Evolutionary conservation across 2,113 vertebrate species (phyloP).

Genomic region (Platichthys flesus): DNA sequence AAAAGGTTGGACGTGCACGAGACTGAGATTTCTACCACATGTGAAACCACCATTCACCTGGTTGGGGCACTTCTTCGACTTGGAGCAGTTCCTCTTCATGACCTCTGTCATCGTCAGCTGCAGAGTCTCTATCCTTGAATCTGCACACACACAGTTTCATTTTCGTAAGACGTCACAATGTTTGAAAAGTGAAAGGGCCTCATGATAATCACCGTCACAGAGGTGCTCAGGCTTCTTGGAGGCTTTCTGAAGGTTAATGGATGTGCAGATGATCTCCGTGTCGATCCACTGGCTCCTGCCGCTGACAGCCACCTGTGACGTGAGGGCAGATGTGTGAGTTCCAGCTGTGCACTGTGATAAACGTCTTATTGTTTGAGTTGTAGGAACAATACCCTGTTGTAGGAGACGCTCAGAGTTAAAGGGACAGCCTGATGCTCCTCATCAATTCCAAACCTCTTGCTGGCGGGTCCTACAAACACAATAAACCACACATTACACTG

Average conservation of each 20-base stretch:
- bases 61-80: conserved; percentile 92
- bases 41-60: conserved; percentile 82
- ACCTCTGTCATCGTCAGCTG: conserved; percentile 90
- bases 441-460: conserved; percentile 94
- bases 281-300: conserved; percentile 89
- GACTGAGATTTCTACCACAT: background rate
- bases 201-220: background rate
- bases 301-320: conserved; percentile 87
- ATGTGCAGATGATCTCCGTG: conserved; percentile 89
- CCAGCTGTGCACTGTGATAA: background rate
- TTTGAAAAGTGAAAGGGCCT: too few relatives aligned
- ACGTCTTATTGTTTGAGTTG: background rate
- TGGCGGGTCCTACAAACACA: conserved; percentile 86
- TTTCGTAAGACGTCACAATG: background rate
- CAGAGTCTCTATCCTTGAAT: conserved; percentile 87
- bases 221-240: conserved; percentile 87
- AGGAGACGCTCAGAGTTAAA: conserved; percentile 89
- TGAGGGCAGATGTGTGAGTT: background rate
- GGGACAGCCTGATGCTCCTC: conserved; percentile 92
- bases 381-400: conserved; percentile 87
- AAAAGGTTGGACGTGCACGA: background rate
- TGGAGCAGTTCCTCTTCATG: conserved; percentile 91
- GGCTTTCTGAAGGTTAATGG: conserved; percentile 89
- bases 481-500: background rate
- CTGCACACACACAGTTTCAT: conserved; percentile 67